phyloP scores from a whole-genome alignment of 2,113 vertebrate species.

The Pelobates fuscus region DNA sequence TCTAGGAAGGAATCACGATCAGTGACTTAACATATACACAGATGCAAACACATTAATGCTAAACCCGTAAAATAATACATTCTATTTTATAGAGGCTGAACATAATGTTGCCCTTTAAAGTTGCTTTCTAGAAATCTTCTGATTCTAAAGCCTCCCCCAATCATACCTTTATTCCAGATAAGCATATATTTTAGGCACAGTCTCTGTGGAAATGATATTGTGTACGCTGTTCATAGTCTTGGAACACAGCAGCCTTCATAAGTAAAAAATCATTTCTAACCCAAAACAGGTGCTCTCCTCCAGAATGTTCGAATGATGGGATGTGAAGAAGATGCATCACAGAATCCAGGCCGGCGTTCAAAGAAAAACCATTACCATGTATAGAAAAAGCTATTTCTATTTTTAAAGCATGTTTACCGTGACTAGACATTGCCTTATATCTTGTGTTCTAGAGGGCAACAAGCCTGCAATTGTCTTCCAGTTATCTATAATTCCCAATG shows the following conservation, averaged over 20 bases:
- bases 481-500: neutral
- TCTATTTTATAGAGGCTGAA: too few relatives aligned
- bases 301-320: neutral
- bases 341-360: neutral
- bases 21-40: too few relatives aligned
- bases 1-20: too few relatives aligned
- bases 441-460: conserved; percentile 30
- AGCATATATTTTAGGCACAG: neutral
- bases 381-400: too few relatives aligned
- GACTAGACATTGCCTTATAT: conserved; percentile 2
- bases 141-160: too few relatives aligned
- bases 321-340: neutral
- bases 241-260: neutral
- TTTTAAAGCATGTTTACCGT: conserved; percentile 13
- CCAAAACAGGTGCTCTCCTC: neutral
- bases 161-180: too few relatives aligned
- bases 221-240: neutral
- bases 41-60: too few relatives aligned
- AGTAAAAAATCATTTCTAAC: neutral
- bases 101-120: too few relatives aligned
- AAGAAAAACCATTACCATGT: neutral
- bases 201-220: neutral
- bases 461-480: conserved; percentile 23
- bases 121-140: too few relatives aligned
- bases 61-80: too few relatives aligned